phyloP scores from a whole-genome alignment of 2,797 vertebrate genomes.

The Champsocephalus gunnari region DNA sequence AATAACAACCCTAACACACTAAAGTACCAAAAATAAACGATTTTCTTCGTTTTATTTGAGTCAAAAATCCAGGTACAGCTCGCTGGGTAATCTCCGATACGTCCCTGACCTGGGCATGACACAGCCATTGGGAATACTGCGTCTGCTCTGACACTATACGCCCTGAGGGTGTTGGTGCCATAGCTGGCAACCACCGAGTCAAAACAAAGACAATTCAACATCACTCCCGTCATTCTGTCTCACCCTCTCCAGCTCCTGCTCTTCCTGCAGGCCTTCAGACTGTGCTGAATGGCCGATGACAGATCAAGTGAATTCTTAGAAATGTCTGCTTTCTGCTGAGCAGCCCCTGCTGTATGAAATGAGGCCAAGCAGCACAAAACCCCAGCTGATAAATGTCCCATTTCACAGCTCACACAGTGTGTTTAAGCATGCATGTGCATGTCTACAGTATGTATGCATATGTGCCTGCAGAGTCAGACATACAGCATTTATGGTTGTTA shows the following conservation, averaged over 20 bases:
- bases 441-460: not conserved
- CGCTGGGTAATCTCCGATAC: slow-evolving; percentile 2
- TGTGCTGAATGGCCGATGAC: slow-evolving; percentile 45
- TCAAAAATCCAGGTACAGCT: slow-evolving; percentile 16
- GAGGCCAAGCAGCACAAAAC: slow-evolving; percentile 55
- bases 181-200: slow-evolving; percentile 12
- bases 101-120: slow-evolving; percentile 17
- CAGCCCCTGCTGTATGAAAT: slow-evolving; percentile 50
- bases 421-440: slow-evolving; percentile 7
- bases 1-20: slow-evolving; percentile 7
- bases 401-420: slow-evolving; percentile 42
- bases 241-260: not conserved
- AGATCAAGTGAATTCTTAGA: slow-evolving; percentile 59
- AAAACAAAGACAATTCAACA: slow-evolving; percentile 13
- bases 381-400: slow-evolving; percentile 68
- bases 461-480: not conserved
- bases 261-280: slow-evolving; percentile 31
- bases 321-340: slow-evolving; percentile 45
- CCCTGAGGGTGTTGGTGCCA: slow-evolving; percentile 9
- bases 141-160: slow-evolving; percentile 28
- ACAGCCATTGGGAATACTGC: slow-evolving; percentile 20
- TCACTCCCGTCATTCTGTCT: slow-evolving; percentile 10
- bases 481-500: not conserved
- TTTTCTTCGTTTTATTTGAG: not conserved
- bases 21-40: slow-evolving; percentile 11